Evolutionary conservation across 2,888 invertebrate genomes (phyloP).

Genomic region (Limnephilus marmoratus): DNA sequence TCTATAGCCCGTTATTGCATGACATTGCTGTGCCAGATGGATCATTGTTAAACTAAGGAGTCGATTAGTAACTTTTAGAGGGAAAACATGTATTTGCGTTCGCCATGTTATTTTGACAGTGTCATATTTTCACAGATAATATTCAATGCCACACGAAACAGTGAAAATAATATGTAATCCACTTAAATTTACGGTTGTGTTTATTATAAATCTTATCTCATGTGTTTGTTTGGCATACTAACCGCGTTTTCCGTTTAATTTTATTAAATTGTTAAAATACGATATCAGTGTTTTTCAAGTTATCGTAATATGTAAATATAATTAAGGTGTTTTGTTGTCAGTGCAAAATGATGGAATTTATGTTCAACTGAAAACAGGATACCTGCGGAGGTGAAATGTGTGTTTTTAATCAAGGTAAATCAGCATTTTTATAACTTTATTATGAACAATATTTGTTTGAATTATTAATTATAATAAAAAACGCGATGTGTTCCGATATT

Average conservation of each 20-base stretch:
- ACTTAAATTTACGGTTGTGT: neutral
- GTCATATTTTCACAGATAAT: conserved; percentile 11
- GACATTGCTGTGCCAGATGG: too few relatives aligned
- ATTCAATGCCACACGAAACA: conserved; percentile 12
- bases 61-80: conserved; percentile 12
- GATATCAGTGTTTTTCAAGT: neutral
- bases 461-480: too few relatives aligned
- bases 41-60: too few relatives aligned
- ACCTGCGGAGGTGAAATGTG: neutral
- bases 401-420: conserved; percentile 30
- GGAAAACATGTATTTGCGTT: conserved; percentile 22
- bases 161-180: neutral
- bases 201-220: neutral
- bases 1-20: too few relatives aligned
- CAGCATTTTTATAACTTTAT: neutral
- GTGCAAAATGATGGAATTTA: conserved; percentile 11
- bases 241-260: neutral
- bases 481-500: too few relatives aligned
- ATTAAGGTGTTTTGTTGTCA: conserved; percentile 29
- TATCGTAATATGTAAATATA: neutral
- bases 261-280: neutral
- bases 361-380: conserved; percentile 3
- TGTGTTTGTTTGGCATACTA: conserved; percentile 22
- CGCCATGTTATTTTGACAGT: conserved; percentile 52
- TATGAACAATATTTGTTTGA: too few relatives aligned